phyloP scores from a whole-genome alignment of 1,140 invertebrate genomes.

The Drosophila micromelanica region DNA sequence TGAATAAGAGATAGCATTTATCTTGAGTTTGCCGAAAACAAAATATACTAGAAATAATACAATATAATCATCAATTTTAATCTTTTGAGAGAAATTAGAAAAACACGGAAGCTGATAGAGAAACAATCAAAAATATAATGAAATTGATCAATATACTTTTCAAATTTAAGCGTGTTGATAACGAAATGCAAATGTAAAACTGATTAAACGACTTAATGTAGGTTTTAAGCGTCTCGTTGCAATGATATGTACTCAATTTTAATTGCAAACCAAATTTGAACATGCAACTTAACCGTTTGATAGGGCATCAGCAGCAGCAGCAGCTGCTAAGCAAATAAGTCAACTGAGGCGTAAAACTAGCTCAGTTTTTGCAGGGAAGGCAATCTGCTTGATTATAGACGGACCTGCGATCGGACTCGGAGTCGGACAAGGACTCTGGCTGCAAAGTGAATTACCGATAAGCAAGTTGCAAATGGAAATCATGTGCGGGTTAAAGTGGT shows the following conservation, averaged over 20 bases:
- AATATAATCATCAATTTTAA: too few relatives aligned
- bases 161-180: background rate
- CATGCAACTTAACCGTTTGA: constrained; percentile 45
- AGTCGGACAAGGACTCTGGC: background rate
- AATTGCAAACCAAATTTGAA: constrained; percentile 68
- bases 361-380: constrained; percentile 25
- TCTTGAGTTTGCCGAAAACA: too few relatives aligned
- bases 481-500: constrained; percentile 40
- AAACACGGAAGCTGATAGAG: too few relatives aligned
- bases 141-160: too few relatives aligned
- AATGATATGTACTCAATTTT: constrained; percentile 49
- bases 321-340: constrained; percentile 55
- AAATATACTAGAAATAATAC: too few relatives aligned
- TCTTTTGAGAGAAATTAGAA: too few relatives aligned
- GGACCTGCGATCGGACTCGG: background rate
- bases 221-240: constrained; percentile 19
- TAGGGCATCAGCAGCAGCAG: background rate
- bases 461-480: constrained; percentile 66
- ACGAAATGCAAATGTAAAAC: constrained; percentile 28
- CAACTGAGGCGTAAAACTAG: constrained; percentile 62
- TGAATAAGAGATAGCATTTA: background rate
- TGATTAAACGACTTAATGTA: constrained; percentile 40
- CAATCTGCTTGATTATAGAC: constrained; percentile 61
- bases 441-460: constrained; percentile 74
- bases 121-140: too few relatives aligned